Percentiles rank a stretch among this genome's conserved stretches.
Conservation (phyloP, 2,113 vertebrate genomes). For the Hemiscyllium ocellatum region DNA sequence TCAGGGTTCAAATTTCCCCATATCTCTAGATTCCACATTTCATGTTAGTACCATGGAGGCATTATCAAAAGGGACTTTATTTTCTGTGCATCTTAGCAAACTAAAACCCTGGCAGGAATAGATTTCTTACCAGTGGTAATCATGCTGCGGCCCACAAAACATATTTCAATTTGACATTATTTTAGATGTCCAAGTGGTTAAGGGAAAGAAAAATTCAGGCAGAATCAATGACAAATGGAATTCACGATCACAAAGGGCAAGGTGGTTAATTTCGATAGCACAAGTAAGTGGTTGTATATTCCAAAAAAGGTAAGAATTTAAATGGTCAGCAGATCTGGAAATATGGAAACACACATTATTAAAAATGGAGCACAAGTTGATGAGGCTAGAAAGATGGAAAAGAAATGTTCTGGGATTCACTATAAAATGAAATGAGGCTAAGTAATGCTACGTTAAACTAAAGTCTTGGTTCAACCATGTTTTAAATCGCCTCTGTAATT, state of each 20-base stretch:
- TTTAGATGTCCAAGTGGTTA: background rate
- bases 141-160: background rate
- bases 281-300: background rate
- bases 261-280: background rate
- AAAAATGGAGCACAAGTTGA: background rate
- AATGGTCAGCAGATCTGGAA: background rate
- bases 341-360: background rate
- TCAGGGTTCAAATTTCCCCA: background rate
- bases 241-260: background rate
- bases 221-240: background rate
- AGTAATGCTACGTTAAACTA: too few relatives aligned
- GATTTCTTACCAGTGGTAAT: background rate
- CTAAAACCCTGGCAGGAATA: background rate
- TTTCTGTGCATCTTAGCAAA: background rate
- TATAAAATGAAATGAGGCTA: background rate
- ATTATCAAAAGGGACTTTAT: background rate
- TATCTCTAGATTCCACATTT: background rate
- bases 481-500: background rate
- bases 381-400: background rate
- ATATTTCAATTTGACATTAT: background rate
- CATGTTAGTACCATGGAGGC: too few relatives aligned
- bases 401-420: background rate
- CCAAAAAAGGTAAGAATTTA: background rate
- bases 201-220: background rate
- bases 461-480: background rate